These are phyloP conservation scores for Ia io DNA, from an alignment of 2,113 vertebrate species.

Conservation along the genomic window DNA sequence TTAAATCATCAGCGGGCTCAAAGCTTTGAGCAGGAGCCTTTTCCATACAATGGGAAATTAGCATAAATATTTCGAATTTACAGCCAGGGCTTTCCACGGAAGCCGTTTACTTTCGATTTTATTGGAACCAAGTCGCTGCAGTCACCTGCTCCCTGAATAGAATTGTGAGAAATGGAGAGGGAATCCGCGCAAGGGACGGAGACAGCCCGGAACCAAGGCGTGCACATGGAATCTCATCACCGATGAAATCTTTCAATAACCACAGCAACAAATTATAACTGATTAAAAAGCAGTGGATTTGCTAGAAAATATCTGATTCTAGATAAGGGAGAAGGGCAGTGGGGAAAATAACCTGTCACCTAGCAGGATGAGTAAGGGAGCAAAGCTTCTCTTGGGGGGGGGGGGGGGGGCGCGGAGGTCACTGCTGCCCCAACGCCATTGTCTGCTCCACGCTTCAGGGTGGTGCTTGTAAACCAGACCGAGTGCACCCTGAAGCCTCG, in stretches of 20 bases:
- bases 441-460: neutral
- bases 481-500: neutral
- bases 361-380: neutral
- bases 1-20: neutral
- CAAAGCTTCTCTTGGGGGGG: neutral
- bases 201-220: neutral
- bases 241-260: neutral
- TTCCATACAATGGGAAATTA: conserved; percentile 75
- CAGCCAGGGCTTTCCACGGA: neutral
- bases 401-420: too few species aligned
- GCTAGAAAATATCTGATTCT: neutral
- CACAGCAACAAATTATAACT: neutral
- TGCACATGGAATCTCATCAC: neutral
- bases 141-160: conserved; percentile 53
- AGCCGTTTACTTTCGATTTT: conserved; percentile 35
- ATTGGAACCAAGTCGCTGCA: neutral
- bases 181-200: neutral
- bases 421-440: neutral
- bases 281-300: conserved; percentile 16
- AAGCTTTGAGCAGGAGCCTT: conserved; percentile 29
- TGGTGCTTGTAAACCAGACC: neutral
- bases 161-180: neutral
- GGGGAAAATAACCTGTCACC: neutral
- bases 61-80: conserved; percentile 64
- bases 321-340: neutral